Evolutionary conservation across 2,113 vertebrate species (phyloP), one percentile per base, ranked within the genome.

Genomic region (Aspiorhynchus laticeps): DNA sequence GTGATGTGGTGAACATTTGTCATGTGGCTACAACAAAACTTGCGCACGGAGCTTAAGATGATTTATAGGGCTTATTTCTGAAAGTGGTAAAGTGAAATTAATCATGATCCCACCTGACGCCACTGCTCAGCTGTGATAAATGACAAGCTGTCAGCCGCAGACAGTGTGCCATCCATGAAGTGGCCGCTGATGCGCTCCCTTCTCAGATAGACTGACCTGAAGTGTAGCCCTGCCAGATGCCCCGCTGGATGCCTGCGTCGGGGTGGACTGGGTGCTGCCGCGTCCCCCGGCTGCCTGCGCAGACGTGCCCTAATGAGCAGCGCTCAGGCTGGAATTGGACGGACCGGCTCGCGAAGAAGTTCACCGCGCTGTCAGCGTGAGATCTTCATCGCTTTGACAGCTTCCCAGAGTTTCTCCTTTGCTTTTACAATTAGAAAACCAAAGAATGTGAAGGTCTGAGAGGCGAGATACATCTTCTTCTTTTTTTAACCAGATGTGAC

Each of bases 41-140:
- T 86, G 86, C 89, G 82, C 93, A 69, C 91, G 61, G 79, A 91
- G 94, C 91, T 93, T 92, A 90, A 90, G 88, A 94, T 95, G 95
- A 96, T 95, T 96, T 96, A 96, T 96, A 93, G 94, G 89, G 90
- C 95, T 95, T 96, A 95, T 95, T 96, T 95, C 95, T 95, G 93
- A 95, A 95, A 94, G 94, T 95, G 94, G 94, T 95, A 94, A 95
- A 95, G 94, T 92, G 90, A 95, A 95, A 96, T 96, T 95, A 95
- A 95, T 96, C 95, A 95, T 89, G 88, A 89, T 94, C 94, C 91
- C 94, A 94, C 93, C 94, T 96, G 95, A 95, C 93, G 92, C 89
- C 81, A 80, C 92, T 94, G 93, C 92, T 95, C 94, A 94, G 91
- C 92, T 91, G 91, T 95, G 95, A 96, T 94, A 95, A 93, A 96